phyloP scores from a whole-genome alignment of 2,113 vertebrate genomes.

The Hucho hucho region DNA sequence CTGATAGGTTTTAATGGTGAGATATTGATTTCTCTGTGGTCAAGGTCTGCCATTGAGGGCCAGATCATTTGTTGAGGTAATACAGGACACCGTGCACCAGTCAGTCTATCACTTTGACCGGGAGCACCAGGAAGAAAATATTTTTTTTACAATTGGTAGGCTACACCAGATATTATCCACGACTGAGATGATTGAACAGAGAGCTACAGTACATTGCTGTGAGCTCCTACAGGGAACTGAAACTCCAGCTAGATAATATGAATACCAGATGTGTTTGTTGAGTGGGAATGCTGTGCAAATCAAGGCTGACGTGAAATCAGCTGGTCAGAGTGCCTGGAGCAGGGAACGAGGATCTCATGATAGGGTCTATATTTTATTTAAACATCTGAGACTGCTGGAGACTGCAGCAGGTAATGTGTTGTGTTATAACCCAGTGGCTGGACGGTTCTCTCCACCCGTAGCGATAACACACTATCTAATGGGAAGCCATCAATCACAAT shows the following conservation, averaged over 20 bases:
- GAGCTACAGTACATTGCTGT: constrained; percentile 1
- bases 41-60: constrained; percentile 97
- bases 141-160: constrained; percentile 1
- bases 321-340: constrained; percentile 72
- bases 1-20: constrained; percentile 99
- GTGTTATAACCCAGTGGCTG: constrained; percentile 93
- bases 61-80: constrained; percentile 98
- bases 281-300: constrained; percentile 83
- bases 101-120: constrained; percentile 96
- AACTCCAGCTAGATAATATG: constrained; percentile 81
- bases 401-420: constrained; percentile 90
- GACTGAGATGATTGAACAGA: constrained; percentile 22
- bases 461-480: constrained; percentile 91
- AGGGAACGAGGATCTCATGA: constrained; percentile 89
- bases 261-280: constrained; percentile 91
- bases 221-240: constrained; percentile 46
- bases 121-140: constrained; percentile 58
- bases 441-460: constrained; percentile 82
- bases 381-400: constrained; percentile 67
- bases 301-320: constrained; percentile 83
- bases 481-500: constrained; percentile 97
- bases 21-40: constrained; percentile 99
- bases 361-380: constrained; percentile 95
- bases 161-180: constrained; percentile 20
- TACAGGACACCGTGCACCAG: constrained; percentile 86